Base-by-base conservation (phyloP, 1,140 invertebrate species). In the Anoplolepis gracilipes region DNA sequence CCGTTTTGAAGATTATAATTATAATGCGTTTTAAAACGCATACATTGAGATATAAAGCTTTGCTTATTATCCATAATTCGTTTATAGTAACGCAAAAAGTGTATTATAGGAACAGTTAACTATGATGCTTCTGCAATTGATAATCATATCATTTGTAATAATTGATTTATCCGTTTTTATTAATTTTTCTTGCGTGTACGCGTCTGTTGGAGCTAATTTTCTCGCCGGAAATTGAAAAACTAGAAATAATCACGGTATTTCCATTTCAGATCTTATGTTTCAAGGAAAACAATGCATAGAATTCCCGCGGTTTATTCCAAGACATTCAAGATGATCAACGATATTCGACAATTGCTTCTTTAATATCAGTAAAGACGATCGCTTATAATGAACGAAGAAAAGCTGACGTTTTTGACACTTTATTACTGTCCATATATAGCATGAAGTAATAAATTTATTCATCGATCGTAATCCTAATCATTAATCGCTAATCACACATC, bases 271-370 rank as follows among this genome's bases (percentile, higher is more conserved):
- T 55, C 61, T 79, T 53, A n/a, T n/a, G n/a, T n/a, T n/a, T n/a
- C n/a, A 25, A 67, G 46, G 39, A 61, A 88, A 22, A 87, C 25
- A 57, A 42, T 72, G 16, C 8, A 59, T 72, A 75, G 67, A 69
- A 78, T 88, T 85, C 82, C 87, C 73, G 11, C 36, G n/a, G 22
- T 25, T 76, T 30, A 53, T 67, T 64, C n/a, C 30, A 55, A 10
- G 65, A 81, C 25, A 3, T 30, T 53, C n/a, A 19, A 53, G 72
- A 84, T 72, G 28, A 5, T 33, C 25, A 49, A 25, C 22, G 61
- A 85, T 85, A 81, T 42, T 11, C 53, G 25, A 28, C 72, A 88
- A 86, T 84, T 84, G 53, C 65, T 84, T 86, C 76, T 57, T 25
- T 28, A 62, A 72, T 88, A 89, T 82, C 81, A 36, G 11, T 3